These are phyloP conservation scores for Etheostoma nigrum DNA, from an alignment of 2,797 vertebrate species.

Conservation along the genomic window DNA sequence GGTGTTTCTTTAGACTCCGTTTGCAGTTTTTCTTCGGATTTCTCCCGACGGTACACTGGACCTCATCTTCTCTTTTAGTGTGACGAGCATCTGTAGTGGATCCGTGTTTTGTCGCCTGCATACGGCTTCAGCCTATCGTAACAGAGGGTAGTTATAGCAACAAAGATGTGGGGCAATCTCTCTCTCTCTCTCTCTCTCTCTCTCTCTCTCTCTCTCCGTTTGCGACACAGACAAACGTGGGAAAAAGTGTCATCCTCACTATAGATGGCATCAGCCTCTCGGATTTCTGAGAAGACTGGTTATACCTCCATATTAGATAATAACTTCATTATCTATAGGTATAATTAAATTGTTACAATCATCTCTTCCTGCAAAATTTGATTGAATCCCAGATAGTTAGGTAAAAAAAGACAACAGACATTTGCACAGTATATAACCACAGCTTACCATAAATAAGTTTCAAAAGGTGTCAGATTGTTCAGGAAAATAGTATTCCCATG, in stretches of 20 bases:
- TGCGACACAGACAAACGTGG: constrained; percentile 25
- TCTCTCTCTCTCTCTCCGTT: constrained; percentile 23
- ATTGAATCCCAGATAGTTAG: constrained; percentile 24
- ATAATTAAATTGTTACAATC: constrained; percentile 51
- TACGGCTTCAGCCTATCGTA: constrained; percentile 52
- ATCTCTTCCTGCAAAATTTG: constrained; percentile 14
- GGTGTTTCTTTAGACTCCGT: constrained; percentile 4
- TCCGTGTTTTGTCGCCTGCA: constrained; percentile 43
- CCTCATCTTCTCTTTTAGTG: neutral
- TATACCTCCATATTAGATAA: constrained; percentile 27
- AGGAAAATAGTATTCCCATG: neutral
- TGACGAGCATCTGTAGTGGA: constrained; percentile 16
- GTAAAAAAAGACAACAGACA: neutral
- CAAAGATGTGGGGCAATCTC: constrained; percentile 52
- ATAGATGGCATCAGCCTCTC: constrained; percentile 24
- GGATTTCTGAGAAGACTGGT: constrained; percentile 47
- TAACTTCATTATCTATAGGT: constrained; percentile 41
- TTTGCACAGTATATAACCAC: neutral
- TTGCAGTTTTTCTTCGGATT: constrained; percentile 18
- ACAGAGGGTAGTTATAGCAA: constrained; percentile 52
- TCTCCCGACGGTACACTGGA: neutral
- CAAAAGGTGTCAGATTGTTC: neutral
- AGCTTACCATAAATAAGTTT: neutral
- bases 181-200: constrained; percentile 23
- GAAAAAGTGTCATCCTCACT: neutral